These are phyloP conservation scores for Moxostoma hubbsi DNA, from an alignment of 2,797 vertebrate genomes.

Conservation along the genomic window DNA sequence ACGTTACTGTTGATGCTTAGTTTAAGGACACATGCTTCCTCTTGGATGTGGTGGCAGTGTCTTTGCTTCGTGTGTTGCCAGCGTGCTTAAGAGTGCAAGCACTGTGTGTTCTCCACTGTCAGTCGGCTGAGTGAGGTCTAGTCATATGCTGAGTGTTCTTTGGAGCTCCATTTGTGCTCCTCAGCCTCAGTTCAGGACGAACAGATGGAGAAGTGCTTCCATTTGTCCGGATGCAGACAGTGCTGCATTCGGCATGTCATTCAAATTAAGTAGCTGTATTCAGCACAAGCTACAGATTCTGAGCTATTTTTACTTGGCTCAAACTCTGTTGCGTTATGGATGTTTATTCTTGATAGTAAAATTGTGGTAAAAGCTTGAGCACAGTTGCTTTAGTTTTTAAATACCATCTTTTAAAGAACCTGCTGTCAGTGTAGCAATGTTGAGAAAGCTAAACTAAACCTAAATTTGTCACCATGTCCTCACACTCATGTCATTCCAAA, in stretches of 20 bases:
- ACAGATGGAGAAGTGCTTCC: constrained; percentile 46
- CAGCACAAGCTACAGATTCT: constrained; percentile 43
- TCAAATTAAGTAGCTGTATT: constrained; percentile 42
- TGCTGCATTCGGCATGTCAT: constrained; percentile 33
- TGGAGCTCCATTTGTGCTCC: constrained; percentile 34
- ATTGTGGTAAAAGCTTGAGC: constrained; percentile 5
- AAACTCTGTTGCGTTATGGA: constrained; percentile 23
- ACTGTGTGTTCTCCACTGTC: constrained; percentile 40
- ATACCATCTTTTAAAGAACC: constrained; percentile 22
- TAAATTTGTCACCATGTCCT: too few relatives aligned
- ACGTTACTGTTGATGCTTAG: constrained; percentile 16
- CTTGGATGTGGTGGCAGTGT: constrained; percentile 12
- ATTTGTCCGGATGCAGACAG: constrained; percentile 40
- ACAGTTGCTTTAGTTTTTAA: constrained; percentile 38
- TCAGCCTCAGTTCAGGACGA: constrained; percentile 43
- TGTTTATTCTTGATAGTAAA: constrained; percentile 43
- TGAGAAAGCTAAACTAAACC: too few relatives aligned
- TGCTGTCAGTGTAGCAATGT: constrained; percentile 7
- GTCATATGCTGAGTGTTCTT: constrained; percentile 44
- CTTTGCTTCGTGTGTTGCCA: constrained; percentile 30
- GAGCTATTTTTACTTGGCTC: constrained; percentile 29
- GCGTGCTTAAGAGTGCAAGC: constrained; percentile 43
- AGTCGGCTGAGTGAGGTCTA: constrained; percentile 43
- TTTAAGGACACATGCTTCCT: constrained; percentile 20
- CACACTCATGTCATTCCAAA: too few relatives aligned